Evolutionary conservation across 2,888 invertebrate species (phyloP).

Genomic region (Volucella inanis): DNA sequence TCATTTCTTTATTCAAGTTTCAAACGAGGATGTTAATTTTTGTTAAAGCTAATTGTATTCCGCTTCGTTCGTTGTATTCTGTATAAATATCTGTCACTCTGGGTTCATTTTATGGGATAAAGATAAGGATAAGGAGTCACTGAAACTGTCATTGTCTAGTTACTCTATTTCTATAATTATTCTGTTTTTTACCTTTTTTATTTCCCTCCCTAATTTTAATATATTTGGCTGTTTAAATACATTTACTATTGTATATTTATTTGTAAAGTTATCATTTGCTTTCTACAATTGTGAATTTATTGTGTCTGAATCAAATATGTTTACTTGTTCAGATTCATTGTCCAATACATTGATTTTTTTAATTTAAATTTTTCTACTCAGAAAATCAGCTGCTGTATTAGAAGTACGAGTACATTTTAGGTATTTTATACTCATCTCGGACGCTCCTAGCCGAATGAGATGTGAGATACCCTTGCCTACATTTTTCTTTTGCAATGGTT

Average conservation of each 20-base stretch:
- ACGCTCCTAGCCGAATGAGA: constrained; percentile 4
- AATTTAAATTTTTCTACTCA: background rate
- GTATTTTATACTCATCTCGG: constrained; percentile 19
- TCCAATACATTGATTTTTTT: constrained; percentile 14
- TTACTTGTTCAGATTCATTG: constrained; percentile 7
- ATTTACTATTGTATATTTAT: background rate
- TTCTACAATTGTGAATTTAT: too few relatives aligned
- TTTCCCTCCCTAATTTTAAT: background rate
- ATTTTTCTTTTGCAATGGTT: constrained; percentile 4
- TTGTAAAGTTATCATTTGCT: too few relatives aligned
- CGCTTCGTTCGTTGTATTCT: background rate
- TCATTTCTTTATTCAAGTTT: constrained; percentile 21
- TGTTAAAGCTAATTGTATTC: constrained; percentile 8
- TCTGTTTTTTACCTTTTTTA: background rate
- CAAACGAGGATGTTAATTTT: background rate
- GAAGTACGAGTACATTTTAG: constrained; percentile 10
- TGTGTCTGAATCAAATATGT: too few relatives aligned
- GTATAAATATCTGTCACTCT: constrained; percentile 9
- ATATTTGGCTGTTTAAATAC: background rate
- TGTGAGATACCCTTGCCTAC: constrained; percentile 9
- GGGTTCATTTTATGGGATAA: background rate
- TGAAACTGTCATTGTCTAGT: constrained; percentile 8
- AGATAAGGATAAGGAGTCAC: background rate
- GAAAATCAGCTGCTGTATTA: constrained; percentile 13
- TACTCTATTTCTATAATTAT: constrained; percentile 4